Percentiles rank a stretch among this genome's conserved stretches.
Evolutionary conservation across 2,888 invertebrate genomes (phyloP).

Genomic region (Watsonalla cultraria): DNA sequence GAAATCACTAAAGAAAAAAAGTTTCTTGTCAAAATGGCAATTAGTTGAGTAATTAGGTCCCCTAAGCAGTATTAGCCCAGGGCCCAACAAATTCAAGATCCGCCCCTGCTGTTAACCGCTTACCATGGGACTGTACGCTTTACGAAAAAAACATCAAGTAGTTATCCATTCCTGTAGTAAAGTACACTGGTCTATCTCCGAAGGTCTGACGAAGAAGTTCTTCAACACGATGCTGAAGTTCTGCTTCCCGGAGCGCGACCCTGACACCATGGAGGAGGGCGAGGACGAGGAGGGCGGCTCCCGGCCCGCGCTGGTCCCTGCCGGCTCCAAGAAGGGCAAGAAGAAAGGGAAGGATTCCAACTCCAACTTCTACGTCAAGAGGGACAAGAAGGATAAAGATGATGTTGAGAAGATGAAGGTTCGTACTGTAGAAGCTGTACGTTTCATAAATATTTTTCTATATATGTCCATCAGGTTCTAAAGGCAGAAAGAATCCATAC

Average conservation of each 20-base stretch:
- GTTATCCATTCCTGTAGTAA: too few species aligned
- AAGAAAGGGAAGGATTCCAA: constrained; percentile 85
- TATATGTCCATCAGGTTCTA: too few species aligned
- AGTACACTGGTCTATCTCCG: neutral
- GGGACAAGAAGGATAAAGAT: constrained; percentile 89
- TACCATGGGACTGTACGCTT: too few species aligned
- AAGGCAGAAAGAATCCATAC: too few species aligned
- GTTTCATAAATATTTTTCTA: too few species aligned
- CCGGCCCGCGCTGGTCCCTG: constrained; percentile 55
- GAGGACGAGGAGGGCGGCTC: constrained; percentile 73
- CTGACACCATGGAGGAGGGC: constrained; percentile 87
- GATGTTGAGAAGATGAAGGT: constrained; percentile 99
- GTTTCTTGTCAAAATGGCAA: too few species aligned
- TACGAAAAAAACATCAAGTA: too few species aligned
- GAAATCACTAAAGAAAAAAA: too few species aligned
- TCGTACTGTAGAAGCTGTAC: neutral
- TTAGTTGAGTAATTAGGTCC: too few species aligned
- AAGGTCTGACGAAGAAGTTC: constrained; percentile 95
- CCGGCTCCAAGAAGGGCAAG: constrained; percentile 72
- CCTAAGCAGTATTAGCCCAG: too few species aligned
- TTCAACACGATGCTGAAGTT: constrained; percentile 98
- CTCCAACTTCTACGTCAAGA: constrained; percentile 93
- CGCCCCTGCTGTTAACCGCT: too few species aligned
- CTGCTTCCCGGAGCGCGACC: constrained; percentile 96
- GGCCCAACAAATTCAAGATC: too few species aligned